Base-by-base conservation (phyloP, 1,140 invertebrate species). In the Bombus balteatus region DNA sequence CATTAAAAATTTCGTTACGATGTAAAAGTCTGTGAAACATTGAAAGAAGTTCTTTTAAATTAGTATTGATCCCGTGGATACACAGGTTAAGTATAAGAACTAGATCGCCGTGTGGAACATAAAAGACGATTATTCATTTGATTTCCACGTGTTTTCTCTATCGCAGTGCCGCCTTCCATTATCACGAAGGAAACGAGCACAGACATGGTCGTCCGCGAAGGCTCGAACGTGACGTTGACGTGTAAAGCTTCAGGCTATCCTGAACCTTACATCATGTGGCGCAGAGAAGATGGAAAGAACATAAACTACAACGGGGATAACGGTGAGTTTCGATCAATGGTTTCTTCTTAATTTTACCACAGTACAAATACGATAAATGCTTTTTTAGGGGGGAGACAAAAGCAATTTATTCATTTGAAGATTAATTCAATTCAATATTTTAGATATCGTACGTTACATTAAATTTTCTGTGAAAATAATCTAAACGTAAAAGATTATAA, bases 231-330 rank as follows among this genome's bases (percentile, higher is more conserved):
- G 37, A 98, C 97, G 28, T 95, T 99, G 94, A 97, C 97, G 70
- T 99, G 98, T 94, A 97, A 97, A 93, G 98, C 98, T n/a, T 96
- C 96, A 28, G 98, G 98, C 76, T 98, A 98, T 94, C 98, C 98
- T 1, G 97, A 98, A 86, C 98, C 98, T 73, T 98, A 98, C 92
- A 97, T 98, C 87, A 98, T 98, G 97, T 99, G 98, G 98, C 95
- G 98, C 70, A 95, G 98, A 68, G 98, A 98, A 94, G 98, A 99
- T 92, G 97, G 98, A 68, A 97, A 98, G 93, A 97, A 98, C 92
- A 98, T 98, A 93, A 97, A 97, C 93, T 98, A 98, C 94, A 98
- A 98, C 92, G 97, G 97, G 34, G 97, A 98, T 93, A 97, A 96
- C 91, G 98, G 98, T 98, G 96, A 96, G 93, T 93, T 65, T 81